Evolutionary conservation across 2,797 vertebrate genomes (phyloP), one percentile per base, ranked within the genome.

Genomic region (Serranus cabrilla): DNA sequence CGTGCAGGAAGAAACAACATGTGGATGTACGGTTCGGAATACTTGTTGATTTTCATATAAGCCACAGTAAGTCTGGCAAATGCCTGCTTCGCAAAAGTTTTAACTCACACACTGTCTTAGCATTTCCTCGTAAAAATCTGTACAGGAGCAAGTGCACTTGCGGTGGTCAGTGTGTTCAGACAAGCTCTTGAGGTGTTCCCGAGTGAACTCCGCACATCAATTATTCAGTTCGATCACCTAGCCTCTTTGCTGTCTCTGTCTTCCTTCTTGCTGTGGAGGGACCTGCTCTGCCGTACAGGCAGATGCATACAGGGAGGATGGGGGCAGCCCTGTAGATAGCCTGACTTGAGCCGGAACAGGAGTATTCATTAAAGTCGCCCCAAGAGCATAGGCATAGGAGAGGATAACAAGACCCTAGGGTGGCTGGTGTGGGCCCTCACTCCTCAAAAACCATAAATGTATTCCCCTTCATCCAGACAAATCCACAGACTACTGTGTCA

Each of bases 381-480:
- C 92, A 85, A 91, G 92, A 88, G 91, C 87, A 75, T 84, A 80
- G 84, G 88, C 90, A 91, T 87, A 90, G 89, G 89, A 93, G 90
- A 92, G 91, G 90, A 94, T 95, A 95, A 95, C 94, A 95, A 95
- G 95, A 94, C 94, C 94, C 95, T 84, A 88, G 94, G 94, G 95
- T 94, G 89, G 86, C 90, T 89, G 76, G 82, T 87, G 85, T 91
- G 89, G 91, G 80, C 85, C 89, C 87, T 90, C 83, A 83, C 87
- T 88, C 84, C 91, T 93, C 88, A 87, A 91, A 92, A 90, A 87
- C 78, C 84, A 93, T 88, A 91, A 93, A 94, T 94, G 89, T 92
- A 94, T 94, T 94, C 92, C 79, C 81, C 91, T 92, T 92, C 88
- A 93, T 92, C 90, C 90, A 88, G 89, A 93, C 89, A 89, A 92